Percentiles rank a stretch among this genome's conserved stretches.
These are phyloP conservation scores for Altica lythri DNA, from an alignment of 2,888 invertebrate genomes.

Conservation along the genomic window DNA sequence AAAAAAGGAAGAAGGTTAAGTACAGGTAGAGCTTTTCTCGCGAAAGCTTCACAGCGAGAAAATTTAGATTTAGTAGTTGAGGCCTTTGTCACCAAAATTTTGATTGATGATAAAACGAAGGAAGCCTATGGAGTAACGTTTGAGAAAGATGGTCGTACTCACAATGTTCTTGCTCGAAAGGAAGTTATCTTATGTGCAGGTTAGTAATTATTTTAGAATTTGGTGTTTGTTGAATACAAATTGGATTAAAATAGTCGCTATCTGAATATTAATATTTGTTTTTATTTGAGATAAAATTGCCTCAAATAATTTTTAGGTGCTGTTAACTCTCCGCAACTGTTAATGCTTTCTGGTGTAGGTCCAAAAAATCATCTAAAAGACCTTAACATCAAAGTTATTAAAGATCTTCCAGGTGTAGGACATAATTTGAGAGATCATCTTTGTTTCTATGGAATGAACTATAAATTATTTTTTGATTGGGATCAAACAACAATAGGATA, in stretches of 20 bases:
- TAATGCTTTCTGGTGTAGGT: slow-evolving; percentile 71
- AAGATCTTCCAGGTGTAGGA: slow-evolving; percentile 67
- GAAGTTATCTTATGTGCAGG: slow-evolving; percentile 69
- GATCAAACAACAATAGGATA: slow-evolving; percentile 22
- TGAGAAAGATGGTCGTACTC: slow-evolving; percentile 29
- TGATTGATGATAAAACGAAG: slow-evolving; percentile 59
- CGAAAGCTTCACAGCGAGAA: slow-evolving; percentile 59
- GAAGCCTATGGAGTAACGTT: slow-evolving; percentile 56
- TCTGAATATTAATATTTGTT: background rate
- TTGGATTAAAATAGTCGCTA: background rate
- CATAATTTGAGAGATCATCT: slow-evolving; percentile 70
- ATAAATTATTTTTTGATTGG: slow-evolving; percentile 59
- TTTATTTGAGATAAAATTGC: no score
- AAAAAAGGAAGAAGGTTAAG: slow-evolving; percentile 61
- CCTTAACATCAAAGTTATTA: slow-evolving; percentile 63
- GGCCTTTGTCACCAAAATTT: slow-evolving; percentile 63
- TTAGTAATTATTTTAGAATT: slow-evolving; percentile 7
- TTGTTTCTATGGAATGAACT: slow-evolving; percentile 63
- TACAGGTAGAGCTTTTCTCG: slow-evolving; percentile 65
- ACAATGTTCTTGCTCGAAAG: slow-evolving; percentile 57
- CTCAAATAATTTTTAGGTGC: slow-evolving; percentile 62
- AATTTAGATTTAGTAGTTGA: slow-evolving; percentile 65
- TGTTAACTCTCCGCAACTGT: slow-evolving; percentile 77
- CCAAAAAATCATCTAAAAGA: slow-evolving; percentile 63
- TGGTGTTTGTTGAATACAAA: background rate